phyloP scores from a whole-genome alignment of 2,888 invertebrate species.

The Alcis repandata region DNA sequence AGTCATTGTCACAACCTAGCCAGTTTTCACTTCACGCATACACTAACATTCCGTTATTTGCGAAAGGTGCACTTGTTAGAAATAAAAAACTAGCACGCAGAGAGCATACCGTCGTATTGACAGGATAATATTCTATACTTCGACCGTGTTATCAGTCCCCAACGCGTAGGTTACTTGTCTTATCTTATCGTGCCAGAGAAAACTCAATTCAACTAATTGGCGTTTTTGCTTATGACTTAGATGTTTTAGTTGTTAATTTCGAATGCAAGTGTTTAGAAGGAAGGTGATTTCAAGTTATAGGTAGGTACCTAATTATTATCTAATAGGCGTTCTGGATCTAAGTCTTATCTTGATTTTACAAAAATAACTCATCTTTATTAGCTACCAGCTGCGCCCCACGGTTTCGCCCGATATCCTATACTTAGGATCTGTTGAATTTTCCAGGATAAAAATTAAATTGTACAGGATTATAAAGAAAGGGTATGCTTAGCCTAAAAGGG shows the following conservation, averaged over 20 bases:
- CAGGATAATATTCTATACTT: slow-evolving; percentile 68
- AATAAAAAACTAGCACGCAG: slow-evolving; percentile 52
- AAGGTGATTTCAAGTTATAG: no score
- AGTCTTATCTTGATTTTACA: no score
- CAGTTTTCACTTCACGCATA: slow-evolving; percentile 29
- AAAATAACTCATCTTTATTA: no score
- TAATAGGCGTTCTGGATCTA: no score
- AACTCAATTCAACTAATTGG: slow-evolving; percentile 58
- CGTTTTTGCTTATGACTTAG: slow-evolving; percentile 17
- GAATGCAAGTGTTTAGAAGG: no score
- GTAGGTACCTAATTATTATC: no score
- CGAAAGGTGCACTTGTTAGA: slow-evolving; percentile 45
- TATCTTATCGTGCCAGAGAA: slow-evolving; percentile 78
- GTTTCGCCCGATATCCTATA: no score
- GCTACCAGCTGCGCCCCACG: no score
- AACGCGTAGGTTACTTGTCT: slow-evolving; percentile 74
- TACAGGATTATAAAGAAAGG: no score
- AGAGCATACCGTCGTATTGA: slow-evolving; percentile 77
- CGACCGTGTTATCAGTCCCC: slow-evolving; percentile 73
- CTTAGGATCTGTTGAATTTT: no score
- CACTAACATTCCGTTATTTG: slow-evolving; percentile 23
- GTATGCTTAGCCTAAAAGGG: no score
- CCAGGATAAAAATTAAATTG: no score
- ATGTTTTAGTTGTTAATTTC: not conserved
- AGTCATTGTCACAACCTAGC: slow-evolving; percentile 40